Conservation (phyloP, 2,797 vertebrate genomes). For the Tenualosa thibaudeaui region DNA sequence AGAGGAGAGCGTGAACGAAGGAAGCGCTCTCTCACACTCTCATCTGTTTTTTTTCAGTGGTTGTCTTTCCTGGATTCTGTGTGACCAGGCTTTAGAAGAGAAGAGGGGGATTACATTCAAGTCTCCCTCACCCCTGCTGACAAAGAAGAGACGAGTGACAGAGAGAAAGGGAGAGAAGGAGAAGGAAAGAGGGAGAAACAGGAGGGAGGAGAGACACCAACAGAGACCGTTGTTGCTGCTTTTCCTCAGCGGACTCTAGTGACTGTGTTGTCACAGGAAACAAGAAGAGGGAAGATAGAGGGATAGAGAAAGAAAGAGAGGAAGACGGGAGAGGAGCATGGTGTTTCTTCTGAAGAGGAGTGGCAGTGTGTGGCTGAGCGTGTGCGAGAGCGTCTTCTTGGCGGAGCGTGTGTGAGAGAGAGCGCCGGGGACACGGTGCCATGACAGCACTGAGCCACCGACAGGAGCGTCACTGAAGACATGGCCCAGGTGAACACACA, state of each 20-base stretch:
- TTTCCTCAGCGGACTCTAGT: not conserved
- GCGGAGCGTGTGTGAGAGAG: slow-evolving; percentile 27
- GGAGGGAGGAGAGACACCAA: not conserved
- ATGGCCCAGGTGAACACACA: slow-evolving; percentile 73
- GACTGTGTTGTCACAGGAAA: not conserved
- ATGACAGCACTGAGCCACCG: slow-evolving; percentile 62
- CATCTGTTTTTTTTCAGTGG: not conserved
- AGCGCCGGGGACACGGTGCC: slow-evolving; percentile 42
- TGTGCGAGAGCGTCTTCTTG: slow-evolving; percentile 3
- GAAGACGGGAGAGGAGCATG: slow-evolving; percentile 32
- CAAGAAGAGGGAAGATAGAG: not conserved
- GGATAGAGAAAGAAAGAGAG: slow-evolving; percentile 35
- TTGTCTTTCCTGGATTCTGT: slow-evolving; percentile 17
- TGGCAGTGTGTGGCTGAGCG: slow-evolving; percentile 38
- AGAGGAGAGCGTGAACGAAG: slow-evolving; percentile 38
- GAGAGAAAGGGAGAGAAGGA: slow-evolving; percentile 23
- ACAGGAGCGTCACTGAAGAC: slow-evolving; percentile 62
- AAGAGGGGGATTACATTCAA: slow-evolving; percentile 30
- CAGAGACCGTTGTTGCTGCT: slow-evolving; percentile 5
- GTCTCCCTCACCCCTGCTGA: slow-evolving; percentile 19
- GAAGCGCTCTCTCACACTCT: slow-evolving; percentile 29
- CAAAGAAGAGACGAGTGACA: slow-evolving; percentile 26
- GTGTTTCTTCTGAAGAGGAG: slow-evolving; percentile 28
- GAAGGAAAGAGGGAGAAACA: slow-evolving; percentile 39
- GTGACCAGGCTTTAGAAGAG: slow-evolving; percentile 30